phyloP scores from a whole-genome alignment of 2,888 invertebrate species.

The Cecidostiba fungosa region DNA sequence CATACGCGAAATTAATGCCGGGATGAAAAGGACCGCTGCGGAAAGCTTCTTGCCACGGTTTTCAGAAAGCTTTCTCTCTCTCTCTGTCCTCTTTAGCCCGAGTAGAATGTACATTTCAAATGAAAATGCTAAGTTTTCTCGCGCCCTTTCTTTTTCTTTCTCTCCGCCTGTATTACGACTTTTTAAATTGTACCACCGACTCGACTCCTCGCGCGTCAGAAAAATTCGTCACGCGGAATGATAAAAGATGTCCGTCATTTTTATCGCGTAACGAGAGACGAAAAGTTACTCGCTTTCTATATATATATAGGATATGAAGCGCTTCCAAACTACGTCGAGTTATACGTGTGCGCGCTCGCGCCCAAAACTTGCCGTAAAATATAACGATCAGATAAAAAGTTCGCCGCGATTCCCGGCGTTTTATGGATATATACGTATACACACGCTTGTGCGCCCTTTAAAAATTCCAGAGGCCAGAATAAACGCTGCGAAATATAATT shows the following conservation, averaged over 20 bases:
- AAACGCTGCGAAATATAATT: neutral
- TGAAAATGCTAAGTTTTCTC: neutral
- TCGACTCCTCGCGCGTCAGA: neutral
- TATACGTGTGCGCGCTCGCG: neutral
- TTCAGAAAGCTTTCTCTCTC: neutral
- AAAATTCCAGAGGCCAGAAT: neutral
- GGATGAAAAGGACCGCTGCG: neutral
- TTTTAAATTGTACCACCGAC: neutral
- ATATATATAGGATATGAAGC: no score
- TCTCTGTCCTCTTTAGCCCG: neutral
- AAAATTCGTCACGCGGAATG: neutral
- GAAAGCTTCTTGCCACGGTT: neutral
- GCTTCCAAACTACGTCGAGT: no score
- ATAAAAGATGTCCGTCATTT: neutral
- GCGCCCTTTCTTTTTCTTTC: neutral
- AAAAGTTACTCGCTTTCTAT: neutral
- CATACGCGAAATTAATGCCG: constrained; percentile 26
- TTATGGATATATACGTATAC: neutral
- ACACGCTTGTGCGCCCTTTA: no score
- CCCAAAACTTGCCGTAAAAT: constrained; percentile 11
- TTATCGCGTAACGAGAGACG: constrained; percentile 14
- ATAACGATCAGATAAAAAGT: constrained; percentile 34
- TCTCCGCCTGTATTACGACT: neutral
- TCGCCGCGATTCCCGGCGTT: neutral
- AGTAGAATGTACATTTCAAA: neutral